Base-by-base conservation (phyloP, 1,140 invertebrate genomes). In the Scaptomyza hsui region DNA sequence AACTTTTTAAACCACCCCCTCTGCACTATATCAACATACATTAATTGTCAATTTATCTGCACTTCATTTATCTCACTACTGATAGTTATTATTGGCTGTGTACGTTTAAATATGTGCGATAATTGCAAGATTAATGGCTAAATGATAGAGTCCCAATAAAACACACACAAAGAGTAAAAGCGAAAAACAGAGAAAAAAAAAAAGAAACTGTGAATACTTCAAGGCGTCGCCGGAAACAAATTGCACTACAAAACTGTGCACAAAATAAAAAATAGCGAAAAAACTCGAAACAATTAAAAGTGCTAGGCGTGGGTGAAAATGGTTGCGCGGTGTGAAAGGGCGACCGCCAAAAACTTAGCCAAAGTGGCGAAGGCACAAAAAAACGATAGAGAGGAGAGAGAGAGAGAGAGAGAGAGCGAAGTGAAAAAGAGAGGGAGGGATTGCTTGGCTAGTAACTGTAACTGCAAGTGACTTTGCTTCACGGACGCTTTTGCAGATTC, bases 231-330 rank as follows among this genome's bases (percentile, higher is more conserved):
- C 72, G 72, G 60, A 61, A 52, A 65, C 64, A 73, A 72, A 72
- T 72, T 68, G 55, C 63, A 60, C 55, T 60, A 62, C 44, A 49
- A 56, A 72, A 59, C 18, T 39, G 63, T 5, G 51, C 12, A 19
- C 21, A 9, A 41, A 60, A 35, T 2, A 41, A 35, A 45, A 53
- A 55, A 47, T 9, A 45, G 5, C 10, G 21, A 52, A 59, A 45
- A 72, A 83, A 83, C 64, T 67, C 57, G 72, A 75, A 83, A 82
- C 79, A 83, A 82, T 82, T 82, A 83, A 82, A 83, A 78, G 47
- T 78, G 52, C 59, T 51, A 70, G 44, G 12, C 51, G 19, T 53
- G 39, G 51, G 18, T 53, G 18, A 19, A 39, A 18, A n/a, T n/a
- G 12, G n/a, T n/a, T 37, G 12, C 12, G 12, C 26, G 42, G 18